Percentiles rank a stretch among this genome's conserved stretches.
phyloP scores from a whole-genome alignment of 2,797 vertebrate genomes.

The Microctenopoma steveboyesi region DNA sequence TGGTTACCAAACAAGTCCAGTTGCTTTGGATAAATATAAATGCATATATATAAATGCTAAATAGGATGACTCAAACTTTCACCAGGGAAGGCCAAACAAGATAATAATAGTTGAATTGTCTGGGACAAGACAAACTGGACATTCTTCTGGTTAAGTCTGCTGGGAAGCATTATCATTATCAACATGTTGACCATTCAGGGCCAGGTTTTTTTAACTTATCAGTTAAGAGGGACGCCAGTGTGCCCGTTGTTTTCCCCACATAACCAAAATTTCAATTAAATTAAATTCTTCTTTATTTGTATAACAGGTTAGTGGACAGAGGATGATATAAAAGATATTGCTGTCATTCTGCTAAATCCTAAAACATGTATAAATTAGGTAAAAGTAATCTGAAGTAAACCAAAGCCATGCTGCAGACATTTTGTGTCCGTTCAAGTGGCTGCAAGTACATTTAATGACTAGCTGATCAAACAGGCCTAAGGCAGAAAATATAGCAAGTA shows the following conservation, averaged over 20 bases:
- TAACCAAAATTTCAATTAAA: constrained; percentile 19
- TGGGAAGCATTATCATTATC: constrained; percentile 40
- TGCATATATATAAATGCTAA: too few species aligned
- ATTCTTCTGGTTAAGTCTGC: constrained; percentile 10
- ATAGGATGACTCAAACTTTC: not conserved
- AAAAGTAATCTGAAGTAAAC: constrained; percentile 57
- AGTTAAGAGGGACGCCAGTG: constrained; percentile 33
- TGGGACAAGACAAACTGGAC: constrained; percentile 7
- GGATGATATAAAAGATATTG: constrained; percentile 8
- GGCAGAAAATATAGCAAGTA: constrained; percentile 31
- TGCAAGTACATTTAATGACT: constrained; percentile 69
- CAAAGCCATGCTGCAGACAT: constrained; percentile 54
- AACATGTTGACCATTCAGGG: constrained; percentile 31
- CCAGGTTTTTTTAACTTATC: constrained; percentile 60
- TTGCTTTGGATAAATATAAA: too few species aligned
- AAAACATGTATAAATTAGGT: not conserved
- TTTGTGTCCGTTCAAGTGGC: constrained; percentile 46
- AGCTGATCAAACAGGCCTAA: constrained; percentile 46
- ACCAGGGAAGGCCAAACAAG: not conserved
- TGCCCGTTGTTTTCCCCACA: constrained; percentile 20
- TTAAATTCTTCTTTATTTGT: too few species aligned
- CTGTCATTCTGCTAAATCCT: constrained; percentile 12
- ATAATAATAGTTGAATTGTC: not conserved
- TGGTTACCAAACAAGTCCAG: too few species aligned
- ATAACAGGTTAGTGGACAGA: too few species aligned